phyloP scores from a whole-genome alignment of 2,888 invertebrate genomes.

The Noctua fimbriata region DNA sequence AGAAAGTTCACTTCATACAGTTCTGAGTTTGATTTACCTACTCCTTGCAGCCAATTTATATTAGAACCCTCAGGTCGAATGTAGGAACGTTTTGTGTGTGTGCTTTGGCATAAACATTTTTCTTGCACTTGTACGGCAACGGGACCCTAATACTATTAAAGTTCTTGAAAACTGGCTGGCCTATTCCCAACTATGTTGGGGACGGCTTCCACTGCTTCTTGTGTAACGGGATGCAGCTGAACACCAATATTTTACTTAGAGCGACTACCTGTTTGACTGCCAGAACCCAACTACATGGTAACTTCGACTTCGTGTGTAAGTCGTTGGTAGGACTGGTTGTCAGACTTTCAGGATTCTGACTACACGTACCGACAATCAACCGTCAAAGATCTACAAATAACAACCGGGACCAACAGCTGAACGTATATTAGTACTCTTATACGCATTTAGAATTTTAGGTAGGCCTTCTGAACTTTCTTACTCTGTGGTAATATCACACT shows the following conservation, averaged over 20 bases:
- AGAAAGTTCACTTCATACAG: slow-evolving; percentile 18
- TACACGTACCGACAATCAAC: background rate
- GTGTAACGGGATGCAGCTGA: background rate
- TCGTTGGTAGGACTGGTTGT: background rate
- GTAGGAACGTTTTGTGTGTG: background rate
- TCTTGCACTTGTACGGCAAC: background rate
- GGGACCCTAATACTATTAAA: too few species aligned
- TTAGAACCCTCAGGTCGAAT: background rate
- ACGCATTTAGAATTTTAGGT: too few species aligned
- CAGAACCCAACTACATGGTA: background rate
- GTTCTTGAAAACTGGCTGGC: background rate
- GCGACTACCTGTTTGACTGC: background rate
- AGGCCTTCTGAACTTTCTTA: slow-evolving; percentile 21
- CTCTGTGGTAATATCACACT: slow-evolving; percentile 15
- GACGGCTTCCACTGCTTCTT: background rate
- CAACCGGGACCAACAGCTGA: background rate
- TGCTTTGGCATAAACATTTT: background rate
- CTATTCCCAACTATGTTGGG: background rate
- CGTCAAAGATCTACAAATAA: background rate
- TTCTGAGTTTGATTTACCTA: background rate
- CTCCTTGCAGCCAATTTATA: background rate
- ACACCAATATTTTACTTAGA: background rate
- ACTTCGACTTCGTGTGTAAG: background rate
- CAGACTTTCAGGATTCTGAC: background rate
- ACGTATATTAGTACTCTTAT: background rate